Conservation (phyloP, 2,888 invertebrate genomes). For the Drosophila prolongata region DNA sequence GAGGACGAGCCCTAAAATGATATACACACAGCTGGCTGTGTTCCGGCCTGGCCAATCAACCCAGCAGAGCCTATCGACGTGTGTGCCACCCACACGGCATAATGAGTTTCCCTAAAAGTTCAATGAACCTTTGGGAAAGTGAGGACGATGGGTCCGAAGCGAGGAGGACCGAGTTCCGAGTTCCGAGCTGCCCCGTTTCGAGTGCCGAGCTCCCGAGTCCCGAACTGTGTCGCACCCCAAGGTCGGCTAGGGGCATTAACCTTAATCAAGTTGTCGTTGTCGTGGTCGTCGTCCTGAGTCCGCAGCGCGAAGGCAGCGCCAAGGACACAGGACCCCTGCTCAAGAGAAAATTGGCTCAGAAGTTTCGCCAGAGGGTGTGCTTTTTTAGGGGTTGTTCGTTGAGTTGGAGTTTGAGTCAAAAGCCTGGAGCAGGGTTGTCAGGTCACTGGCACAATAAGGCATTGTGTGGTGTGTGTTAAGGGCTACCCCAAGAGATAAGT, state of each 20-base stretch:
- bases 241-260: constrained; percentile 84
- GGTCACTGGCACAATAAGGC: background rate
- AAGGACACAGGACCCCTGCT: constrained; percentile 67
- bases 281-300: constrained; percentile 59
- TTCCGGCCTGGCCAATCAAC: constrained; percentile 34
- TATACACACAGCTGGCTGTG: constrained; percentile 41
- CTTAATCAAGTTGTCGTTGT: constrained; percentile 74
- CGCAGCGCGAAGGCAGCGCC: constrained; percentile 54
- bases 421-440: constrained; percentile 49
- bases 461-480: no score
- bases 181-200: constrained; percentile 11
- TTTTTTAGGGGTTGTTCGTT: constrained; percentile 65
- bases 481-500: no score
- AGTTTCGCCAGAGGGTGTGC: constrained; percentile 57
- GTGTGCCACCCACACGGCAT: constrained; percentile 45
- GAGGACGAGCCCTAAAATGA: constrained; percentile 63
- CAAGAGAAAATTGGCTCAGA: constrained; percentile 66
- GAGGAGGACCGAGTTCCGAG: constrained; percentile 4
- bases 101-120: constrained; percentile 71
- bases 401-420: constrained; percentile 61
- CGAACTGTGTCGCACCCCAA: constrained; percentile 79
- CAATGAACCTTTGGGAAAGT: constrained; percentile 75
- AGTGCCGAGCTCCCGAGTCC: constrained; percentile 58
- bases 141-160: constrained; percentile 38
- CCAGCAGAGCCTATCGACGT: constrained; percentile 41